A percentile compares a stretch with the other conserved stretches of the same genome.
Evolutionary conservation across 2,113 vertebrate species (phyloP).

Genomic region (Leucopternis melanops): DNA sequence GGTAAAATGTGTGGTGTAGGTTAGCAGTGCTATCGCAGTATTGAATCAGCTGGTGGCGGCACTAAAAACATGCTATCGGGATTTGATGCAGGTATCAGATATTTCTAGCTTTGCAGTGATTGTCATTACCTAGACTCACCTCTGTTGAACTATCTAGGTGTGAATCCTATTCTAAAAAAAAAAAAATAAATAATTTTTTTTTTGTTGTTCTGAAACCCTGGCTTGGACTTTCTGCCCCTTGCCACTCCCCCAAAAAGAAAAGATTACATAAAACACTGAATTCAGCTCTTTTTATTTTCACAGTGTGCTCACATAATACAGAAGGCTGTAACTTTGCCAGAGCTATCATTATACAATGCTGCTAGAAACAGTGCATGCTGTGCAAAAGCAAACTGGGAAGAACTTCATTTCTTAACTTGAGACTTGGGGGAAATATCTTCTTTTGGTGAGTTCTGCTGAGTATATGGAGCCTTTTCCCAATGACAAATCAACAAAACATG

Average conservation of each 20-base stretch:
- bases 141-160: background rate
- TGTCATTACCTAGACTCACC: background rate
- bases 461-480: background rate
- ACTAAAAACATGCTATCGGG: background rate
- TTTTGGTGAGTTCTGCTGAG: background rate
- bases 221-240: background rate
- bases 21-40: background rate
- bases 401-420: background rate
- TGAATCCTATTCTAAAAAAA: background rate
- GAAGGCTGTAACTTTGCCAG: background rate
- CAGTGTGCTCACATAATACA: background rate
- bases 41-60: background rate
- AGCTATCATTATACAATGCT: background rate
- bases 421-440: background rate
- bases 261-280: background rate
- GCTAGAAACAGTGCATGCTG: background rate
- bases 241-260: background rate
- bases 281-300: background rate
- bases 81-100: background rate
- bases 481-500: background rate
- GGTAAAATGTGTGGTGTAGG: background rate
- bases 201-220: background rate
- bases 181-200: too few relatives aligned
- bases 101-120: background rate
- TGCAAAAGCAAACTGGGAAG: background rate